Evolutionary conservation across 2,113 vertebrate genomes (phyloP), one percentile per base, ranked within the genome.

Genomic region (Macquaria australasica): DNA sequence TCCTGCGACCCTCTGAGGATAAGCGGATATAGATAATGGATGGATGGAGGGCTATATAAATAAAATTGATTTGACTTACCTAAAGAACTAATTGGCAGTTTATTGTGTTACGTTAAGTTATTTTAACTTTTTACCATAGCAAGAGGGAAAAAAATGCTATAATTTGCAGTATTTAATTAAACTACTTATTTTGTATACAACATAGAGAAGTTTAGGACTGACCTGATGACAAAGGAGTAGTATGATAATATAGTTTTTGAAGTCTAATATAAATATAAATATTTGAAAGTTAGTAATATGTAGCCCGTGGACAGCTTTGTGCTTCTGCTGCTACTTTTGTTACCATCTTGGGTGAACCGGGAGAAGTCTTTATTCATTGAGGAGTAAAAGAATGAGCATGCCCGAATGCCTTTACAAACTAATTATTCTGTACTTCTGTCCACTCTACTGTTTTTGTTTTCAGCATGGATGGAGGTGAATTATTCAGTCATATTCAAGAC

Each of bases 401-500:
- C 25, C 43, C 1, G 8, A 4, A 48, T 63, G 20, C n/a, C 18
- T 37, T 41, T 9, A 45, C 41, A 37, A 8, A 25, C 11, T 71
- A 2, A 11, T 50, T 45, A 43, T 15, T 12, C 41, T 25, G 14
- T 15, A 16, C 25, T 69, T 16, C 7, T 71, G 41, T 50, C 55
- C 0, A 34, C 59, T 48, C 9, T 48, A 1, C 7, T 68, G 16
- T 50, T 79, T 70, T 59, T 14, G 1, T 21, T 71, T 72, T 59
- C 58, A 98, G 97, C 85, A 97, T 98, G 97, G 97, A 97, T 72
- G 97, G 97, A 51, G 97, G 97, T 55, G 97, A 98, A 86, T 92
- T 98, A 53, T 97, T 97, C 70, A 96, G 93, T 90, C 96, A 96
- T 73, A 97, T 98, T 87, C 96, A 97, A 91, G 96, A 97, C 88